Percentiles rank a stretch among this genome's conserved stretches.
Evolutionary conservation across 2,888 invertebrate species (phyloP).

Genomic region (Brachyopa scutellaris): DNA sequence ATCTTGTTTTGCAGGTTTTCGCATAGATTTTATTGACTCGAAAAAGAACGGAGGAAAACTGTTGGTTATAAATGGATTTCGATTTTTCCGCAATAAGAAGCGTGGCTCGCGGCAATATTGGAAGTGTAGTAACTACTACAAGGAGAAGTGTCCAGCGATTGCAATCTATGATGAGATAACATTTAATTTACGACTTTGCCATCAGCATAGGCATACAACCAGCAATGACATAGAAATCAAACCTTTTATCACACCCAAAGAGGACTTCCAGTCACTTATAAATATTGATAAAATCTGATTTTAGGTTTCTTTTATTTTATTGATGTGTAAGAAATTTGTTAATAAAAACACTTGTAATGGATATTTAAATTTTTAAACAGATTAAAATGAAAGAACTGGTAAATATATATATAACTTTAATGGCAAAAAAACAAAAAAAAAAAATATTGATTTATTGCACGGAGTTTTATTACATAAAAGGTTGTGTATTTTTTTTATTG

Average conservation of each 20-base stretch:
- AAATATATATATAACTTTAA: conserved; percentile 44
- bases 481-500: conserved; percentile 5
- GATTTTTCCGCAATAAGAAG: conserved; percentile 81
- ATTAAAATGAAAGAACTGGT: conserved; percentile 45
- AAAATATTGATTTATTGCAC: background rate
- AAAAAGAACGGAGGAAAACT: conserved; percentile 82
- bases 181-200: conserved; percentile 79
- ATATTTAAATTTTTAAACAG: conserved; percentile 45
- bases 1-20: conserved; percentile 77
- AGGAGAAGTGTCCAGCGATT: conserved; percentile 81
- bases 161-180: conserved; percentile 81
- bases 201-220: conserved; percentile 80
- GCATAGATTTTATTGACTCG: conserved; percentile 81
- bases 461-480: conserved; percentile 19
- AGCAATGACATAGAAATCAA: conserved; percentile 80
- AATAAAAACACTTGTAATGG: conserved; percentile 21
- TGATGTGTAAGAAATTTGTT: conserved; percentile 14
- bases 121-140: conserved; percentile 82
- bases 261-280: conserved; percentile 33
- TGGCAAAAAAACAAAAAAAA: conserved; percentile 14
- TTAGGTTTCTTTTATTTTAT: background rate
- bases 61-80: conserved; percentile 81
- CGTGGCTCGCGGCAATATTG: conserved; percentile 81
- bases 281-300: conserved; percentile 58
- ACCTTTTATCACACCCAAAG: conserved; percentile 74